Evolutionary conservation across 2,888 invertebrate genomes (phyloP), one percentile per base, ranked within the genome.

Genomic region (Aphelenchoides bicaudatus): DNA sequence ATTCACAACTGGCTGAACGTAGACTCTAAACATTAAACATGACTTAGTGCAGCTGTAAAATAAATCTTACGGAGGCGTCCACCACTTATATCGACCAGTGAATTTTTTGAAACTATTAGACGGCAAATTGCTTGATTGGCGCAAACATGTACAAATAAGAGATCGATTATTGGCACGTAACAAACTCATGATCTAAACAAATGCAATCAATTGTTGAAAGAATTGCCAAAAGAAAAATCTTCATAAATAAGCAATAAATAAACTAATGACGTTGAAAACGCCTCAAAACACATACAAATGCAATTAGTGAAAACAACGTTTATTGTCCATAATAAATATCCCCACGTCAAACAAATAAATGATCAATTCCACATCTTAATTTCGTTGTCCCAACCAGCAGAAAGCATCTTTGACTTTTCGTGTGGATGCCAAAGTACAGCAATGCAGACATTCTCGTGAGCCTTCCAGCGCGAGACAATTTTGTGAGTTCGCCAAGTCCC

Each of bases 401-500:
- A 92, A n/a, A 90, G 89, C 56, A 99, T 85, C 80, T 91, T 89
- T 78, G 93, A 93, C 2, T 94, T 89, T 81, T 99, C 98, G 79
- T 98, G 96, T 0, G 98, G 98, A 83, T 98, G 96, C 98, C 98
- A 99, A 16, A 96, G 83, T 0, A 88, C 86, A 16, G 87, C 86
- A 63, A 94, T 94, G 79, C 96, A 96, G 10, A 96, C 94, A 61
- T 90, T 90, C 71, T 98, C 94, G 80, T 99, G 98, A 0, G 98
- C 98, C 81, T 96, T 94, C 90, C 98, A 96, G 80, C 93, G 94
- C 81, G 90, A 92, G 82, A 90, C 92, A 63, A 98, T 84, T 82
- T 94, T 93, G 65, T 96, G 96, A 0, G 94, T 92, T 80, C 96
- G 63, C 56, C 96, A 96, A 99, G 80, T 98, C 96, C 98, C 98